Percentiles rank a stretch among this genome's conserved stretches.
phyloP scores from a whole-genome alignment of 2,888 invertebrate genomes.

The Marasmarcha lunaedactyla region DNA sequence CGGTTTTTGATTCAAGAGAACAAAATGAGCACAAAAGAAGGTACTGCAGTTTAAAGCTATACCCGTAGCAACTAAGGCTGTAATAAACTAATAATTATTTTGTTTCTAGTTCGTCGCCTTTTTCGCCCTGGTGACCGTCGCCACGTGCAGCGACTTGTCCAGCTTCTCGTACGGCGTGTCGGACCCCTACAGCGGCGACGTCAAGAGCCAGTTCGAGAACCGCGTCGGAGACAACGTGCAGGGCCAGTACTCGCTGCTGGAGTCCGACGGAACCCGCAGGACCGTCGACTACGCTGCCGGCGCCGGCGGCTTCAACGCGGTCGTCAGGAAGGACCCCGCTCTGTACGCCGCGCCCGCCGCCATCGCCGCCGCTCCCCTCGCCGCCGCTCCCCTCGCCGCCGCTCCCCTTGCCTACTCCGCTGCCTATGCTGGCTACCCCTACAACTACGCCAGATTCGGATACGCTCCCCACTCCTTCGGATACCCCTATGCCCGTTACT shows the following conservation, averaged over 20 bases:
- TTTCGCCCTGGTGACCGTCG: not conserved
- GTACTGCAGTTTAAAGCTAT: no score
- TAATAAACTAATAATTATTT: no score
- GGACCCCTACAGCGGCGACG: slow-evolving; percentile 11
- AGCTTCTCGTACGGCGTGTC: slow-evolving; percentile 1
- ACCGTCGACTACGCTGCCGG: slow-evolving; percentile 8
- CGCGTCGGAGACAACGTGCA: slow-evolving; percentile 1
- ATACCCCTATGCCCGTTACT: slow-evolving; percentile 19
- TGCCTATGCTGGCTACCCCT: not conserved
- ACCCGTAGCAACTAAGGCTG: no score
- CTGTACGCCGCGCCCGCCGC: not conserved
- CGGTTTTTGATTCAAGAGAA: no score
- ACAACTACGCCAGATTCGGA: slow-evolving; percentile 8
- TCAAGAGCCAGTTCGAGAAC: slow-evolving; percentile 27
- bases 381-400: not conserved
- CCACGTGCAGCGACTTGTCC: not conserved
- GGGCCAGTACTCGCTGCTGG: slow-evolving; percentile 1
- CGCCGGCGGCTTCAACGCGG: slow-evolving; percentile 7
- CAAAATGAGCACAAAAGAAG: no score
- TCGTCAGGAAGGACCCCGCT: slow-evolving; percentile 4
- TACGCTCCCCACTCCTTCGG: slow-evolving; percentile 16
- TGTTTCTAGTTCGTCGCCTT: slow-evolving; percentile 1
- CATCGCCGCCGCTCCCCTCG: not conserved
- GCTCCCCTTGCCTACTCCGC: no score
- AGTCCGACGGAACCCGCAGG: slow-evolving; percentile 1